phyloP scores from a whole-genome alignment of 2,888 invertebrate genomes.

The Platynereis dumerilii region DNA sequence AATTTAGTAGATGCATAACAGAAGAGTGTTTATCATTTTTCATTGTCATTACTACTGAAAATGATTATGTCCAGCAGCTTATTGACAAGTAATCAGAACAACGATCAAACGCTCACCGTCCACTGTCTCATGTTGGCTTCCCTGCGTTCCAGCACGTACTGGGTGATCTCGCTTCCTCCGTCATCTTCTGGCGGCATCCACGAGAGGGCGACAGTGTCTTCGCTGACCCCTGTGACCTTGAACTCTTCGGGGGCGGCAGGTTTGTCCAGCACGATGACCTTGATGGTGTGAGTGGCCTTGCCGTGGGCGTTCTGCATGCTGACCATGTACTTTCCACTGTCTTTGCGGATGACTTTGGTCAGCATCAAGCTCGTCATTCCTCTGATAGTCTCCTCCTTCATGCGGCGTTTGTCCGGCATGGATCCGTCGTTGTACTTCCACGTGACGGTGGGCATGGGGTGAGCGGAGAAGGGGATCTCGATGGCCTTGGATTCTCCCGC shows the following conservation, averaged over 20 bases:
- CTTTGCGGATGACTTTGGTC: slow-evolving; percentile 35
- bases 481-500: slow-evolving; percentile 36
- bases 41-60: no score
- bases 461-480: slow-evolving; percentile 40
- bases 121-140: slow-evolving; percentile 79
- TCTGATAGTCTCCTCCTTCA: slow-evolving; percentile 40
- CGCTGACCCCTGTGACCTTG: slow-evolving; percentile 74
- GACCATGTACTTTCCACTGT: slow-evolving; percentile 39
- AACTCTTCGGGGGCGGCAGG: slow-evolving; percentile 72
- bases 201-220: slow-evolving; percentile 75
- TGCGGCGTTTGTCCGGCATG: slow-evolving; percentile 35
- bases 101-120: no score
- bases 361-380: slow-evolving; percentile 40
- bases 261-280: slow-evolving; percentile 68
- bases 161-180: slow-evolving; percentile 35
- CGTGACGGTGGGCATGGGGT: slow-evolving; percentile 35
- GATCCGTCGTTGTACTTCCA: slow-evolving; percentile 38
- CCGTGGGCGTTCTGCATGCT: slow-evolving; percentile 39
- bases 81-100: no score
- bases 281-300: slow-evolving; percentile 33
- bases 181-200: slow-evolving; percentile 68
- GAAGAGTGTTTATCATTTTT: no score
- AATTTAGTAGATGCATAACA: no score
- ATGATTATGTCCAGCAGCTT: no score
- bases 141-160: slow-evolving; percentile 55